phyloP scores from a whole-genome alignment of 2,113 vertebrate species.

The Sclerurus mexicanus region DNA sequence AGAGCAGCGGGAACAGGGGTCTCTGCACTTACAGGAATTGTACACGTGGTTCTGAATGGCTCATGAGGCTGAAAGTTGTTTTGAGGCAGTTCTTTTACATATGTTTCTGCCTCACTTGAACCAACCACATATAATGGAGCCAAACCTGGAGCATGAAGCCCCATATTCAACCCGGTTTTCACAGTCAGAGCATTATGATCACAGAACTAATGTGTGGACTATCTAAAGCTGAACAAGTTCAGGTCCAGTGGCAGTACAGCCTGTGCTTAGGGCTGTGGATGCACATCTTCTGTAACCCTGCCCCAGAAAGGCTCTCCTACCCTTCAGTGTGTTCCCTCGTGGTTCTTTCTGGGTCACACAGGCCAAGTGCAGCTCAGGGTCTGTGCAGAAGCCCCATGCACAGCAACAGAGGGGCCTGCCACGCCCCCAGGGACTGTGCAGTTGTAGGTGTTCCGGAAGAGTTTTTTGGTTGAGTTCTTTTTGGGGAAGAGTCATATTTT shows the following conservation, averaged over 20 bases:
- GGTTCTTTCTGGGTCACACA: not conserved
- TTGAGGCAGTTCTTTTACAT: not conserved
- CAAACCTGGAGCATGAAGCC: not conserved
- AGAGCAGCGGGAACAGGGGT: not conserved
- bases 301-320: not conserved
- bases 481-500: not conserved
- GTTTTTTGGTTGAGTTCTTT: not conserved
- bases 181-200: not conserved
- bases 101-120: not conserved
- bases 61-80: not conserved
- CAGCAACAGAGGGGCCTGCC: not conserved
- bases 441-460: too few relatives aligned
- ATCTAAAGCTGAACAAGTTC: not conserved
- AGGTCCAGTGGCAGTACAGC: not conserved
- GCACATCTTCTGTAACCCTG: not conserved
- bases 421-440: not conserved
- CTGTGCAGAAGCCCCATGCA: accelerated
- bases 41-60: not conserved
- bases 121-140: not conserved
- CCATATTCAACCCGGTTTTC: not conserved
- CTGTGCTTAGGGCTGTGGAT: not conserved
- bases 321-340: not conserved
- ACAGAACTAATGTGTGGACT: not conserved
- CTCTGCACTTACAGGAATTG: accelerated
- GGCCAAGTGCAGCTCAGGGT: not conserved